These are phyloP conservation scores for Sebastes minor DNA, from an alignment of 2,797 vertebrate genomes.

Conservation along the genomic window DNA sequence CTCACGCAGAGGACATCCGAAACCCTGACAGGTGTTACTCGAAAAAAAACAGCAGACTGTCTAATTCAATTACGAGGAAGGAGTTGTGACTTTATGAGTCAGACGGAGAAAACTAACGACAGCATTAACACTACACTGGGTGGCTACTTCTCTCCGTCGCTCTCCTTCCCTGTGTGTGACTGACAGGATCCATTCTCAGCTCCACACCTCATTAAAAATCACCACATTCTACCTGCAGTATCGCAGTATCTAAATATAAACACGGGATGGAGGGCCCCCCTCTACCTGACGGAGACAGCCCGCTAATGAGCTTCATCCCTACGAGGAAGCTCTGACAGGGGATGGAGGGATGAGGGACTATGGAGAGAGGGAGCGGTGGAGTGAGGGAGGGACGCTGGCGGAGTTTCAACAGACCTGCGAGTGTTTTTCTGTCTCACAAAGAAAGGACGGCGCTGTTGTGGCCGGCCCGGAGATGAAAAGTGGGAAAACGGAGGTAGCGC, in stretches of 20 bases:
- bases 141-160: constrained; percentile 16
- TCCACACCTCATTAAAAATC: constrained; percentile 68
- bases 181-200: constrained; percentile 54
- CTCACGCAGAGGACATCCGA: constrained; percentile 12
- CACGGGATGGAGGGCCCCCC: constrained; percentile 25
- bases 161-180: constrained; percentile 35
- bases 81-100: constrained; percentile 19
- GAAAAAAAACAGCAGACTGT: not conserved
- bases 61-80: constrained; percentile 27
- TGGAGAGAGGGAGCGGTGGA: constrained; percentile 47
- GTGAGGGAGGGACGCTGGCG: constrained; percentile 10
- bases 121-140: not conserved
- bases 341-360: constrained; percentile 60
- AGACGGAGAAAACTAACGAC: constrained; percentile 19
- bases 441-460: not conserved
- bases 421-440: not conserved
- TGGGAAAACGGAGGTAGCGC: not conserved
- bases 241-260: constrained; percentile 74
- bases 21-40: constrained; percentile 28
- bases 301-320: constrained; percentile 73
- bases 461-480: constrained; percentile 20
- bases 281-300: constrained; percentile 43
- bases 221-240: constrained; percentile 58
- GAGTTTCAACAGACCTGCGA: constrained; percentile 30
- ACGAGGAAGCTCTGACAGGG: constrained; percentile 48